These are phyloP conservation scores for Diabrotica undecimpunctata DNA, from an alignment of 1,140 invertebrate genomes.

Conservation along the genomic window DNA sequence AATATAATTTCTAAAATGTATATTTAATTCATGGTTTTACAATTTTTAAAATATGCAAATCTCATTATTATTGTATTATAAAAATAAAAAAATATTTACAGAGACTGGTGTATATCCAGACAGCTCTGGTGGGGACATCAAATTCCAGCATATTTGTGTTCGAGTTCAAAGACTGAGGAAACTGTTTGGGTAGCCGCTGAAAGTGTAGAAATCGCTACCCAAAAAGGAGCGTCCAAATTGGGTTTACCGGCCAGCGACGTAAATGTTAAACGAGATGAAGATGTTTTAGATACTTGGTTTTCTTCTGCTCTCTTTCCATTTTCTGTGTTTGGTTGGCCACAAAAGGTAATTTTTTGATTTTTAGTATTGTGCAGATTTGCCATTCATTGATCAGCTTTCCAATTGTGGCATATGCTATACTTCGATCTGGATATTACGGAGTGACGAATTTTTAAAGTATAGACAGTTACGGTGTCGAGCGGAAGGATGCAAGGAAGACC, in stretches of 20 bases:
- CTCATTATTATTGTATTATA: too few species aligned
- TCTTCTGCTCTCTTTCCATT: conserved; percentile 93
- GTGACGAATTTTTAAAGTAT: too few species aligned
- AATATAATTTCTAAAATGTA: too few species aligned
- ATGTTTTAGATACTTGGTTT: conserved; percentile 99
- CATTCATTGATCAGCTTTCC: too few species aligned
- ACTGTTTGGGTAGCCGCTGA: conserved; percentile 64
- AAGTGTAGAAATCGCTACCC: conserved; percentile 56
- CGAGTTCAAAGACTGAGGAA: conserved; percentile 34
- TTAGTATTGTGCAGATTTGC: too few species aligned
- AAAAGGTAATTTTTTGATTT: conserved; percentile 50
- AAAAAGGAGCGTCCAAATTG: conserved; percentile 62
- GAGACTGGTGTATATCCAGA: conserved; percentile 97
- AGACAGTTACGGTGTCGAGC: too few species aligned
- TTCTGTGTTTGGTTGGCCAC: conserved; percentile 87
- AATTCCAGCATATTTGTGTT: conserved; percentile 85
- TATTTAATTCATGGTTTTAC: too few species aligned
- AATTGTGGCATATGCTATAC: too few species aligned
- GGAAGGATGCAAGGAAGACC: too few species aligned
- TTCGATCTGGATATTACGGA: too few species aligned
- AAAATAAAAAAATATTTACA: conserved; percentile 42
- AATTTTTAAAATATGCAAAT: too few species aligned
- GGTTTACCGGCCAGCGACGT: conserved; percentile 52
- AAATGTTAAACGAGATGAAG: conserved; percentile 71
- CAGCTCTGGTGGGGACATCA: conserved; percentile 99